Conservation (phyloP, 2,888 invertebrate species). For the Dyspetes luteomarginatus region DNA sequence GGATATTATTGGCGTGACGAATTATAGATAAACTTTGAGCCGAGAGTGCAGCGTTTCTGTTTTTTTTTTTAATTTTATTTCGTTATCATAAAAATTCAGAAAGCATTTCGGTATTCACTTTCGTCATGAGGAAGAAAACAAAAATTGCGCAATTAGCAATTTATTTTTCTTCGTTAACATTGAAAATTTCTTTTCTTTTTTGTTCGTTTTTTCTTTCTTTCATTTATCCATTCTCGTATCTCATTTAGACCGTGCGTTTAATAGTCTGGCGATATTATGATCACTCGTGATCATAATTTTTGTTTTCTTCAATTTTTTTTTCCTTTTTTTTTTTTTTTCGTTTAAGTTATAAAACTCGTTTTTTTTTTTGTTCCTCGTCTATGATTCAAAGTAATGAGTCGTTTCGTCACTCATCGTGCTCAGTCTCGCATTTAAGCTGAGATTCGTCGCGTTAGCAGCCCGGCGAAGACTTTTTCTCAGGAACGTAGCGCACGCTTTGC, state of each 20-base stretch:
- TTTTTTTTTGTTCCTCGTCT: background rate
- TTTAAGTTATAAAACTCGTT: conserved; percentile 16
- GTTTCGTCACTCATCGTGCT: conserved; percentile 46
- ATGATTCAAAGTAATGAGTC: conserved; percentile 44
- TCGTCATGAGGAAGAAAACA: conserved; percentile 4
- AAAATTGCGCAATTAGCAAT: conserved; percentile 18
- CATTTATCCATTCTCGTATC: background rate
- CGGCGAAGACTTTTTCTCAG: conserved; percentile 87
- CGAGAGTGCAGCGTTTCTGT: conserved; percentile 38
- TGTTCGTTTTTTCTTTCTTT: background rate
- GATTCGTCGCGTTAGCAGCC: conserved; percentile 67
- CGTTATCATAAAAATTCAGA: background rate
- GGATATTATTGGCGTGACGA: conserved; percentile 50
- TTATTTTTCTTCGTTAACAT: background rate
- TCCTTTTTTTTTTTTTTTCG: conserved; percentile 24
- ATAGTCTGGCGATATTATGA: background rate
- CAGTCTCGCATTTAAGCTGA: conserved; percentile 63
- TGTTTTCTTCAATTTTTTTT: conserved; percentile 3
- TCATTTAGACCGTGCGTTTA: conserved; percentile 9
- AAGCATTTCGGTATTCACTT: conserved; percentile 12
- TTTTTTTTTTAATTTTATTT: background rate
- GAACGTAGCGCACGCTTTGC: conserved; percentile 89
- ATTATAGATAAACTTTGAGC: conserved; percentile 46
- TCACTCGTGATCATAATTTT: background rate
- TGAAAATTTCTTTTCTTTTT: background rate